Base-by-base conservation (phyloP, 2,888 invertebrate genomes). In the Sacculina carcini region DNA sequence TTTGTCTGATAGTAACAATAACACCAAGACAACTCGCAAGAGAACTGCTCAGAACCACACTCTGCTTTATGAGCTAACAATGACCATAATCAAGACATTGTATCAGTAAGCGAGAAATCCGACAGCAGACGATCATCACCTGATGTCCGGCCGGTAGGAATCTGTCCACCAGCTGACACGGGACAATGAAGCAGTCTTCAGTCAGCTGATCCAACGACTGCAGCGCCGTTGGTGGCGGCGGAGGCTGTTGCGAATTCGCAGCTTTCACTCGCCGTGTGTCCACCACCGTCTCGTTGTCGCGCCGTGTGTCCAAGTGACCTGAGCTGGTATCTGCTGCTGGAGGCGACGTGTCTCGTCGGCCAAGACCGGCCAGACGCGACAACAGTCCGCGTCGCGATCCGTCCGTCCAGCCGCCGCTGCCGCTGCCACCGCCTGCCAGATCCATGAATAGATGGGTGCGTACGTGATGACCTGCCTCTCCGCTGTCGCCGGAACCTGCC, bases 121-220 rank as follows among this genome's bases (percentile, higher is more conserved):
- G n/a, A n/a, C n/a, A n/a, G n/a, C n/a, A n/a, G n/a, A n/a, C n/a
- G n/a, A n/a, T n/a, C n/a, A n/a, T 53, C 44, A 57, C 57, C 53
- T 56, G 52, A 24, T 57, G 56, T 28, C 56, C 49, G 80, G 69
- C 34, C 75, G 74, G 87, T 61, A 87, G 72, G 68, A 87, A 87
- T 59, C 85, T 73, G 64, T 81, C 79, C 60, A 86, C 72, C 63
- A 82, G 82, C 60, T 85, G 83, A 48, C 85, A 79, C 7, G 87
- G 87, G 65, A 87, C 86, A 64, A 87, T 86, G 69, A 87, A 87
- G 67, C 86, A 87, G 70, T 87, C 87, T 61, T 80, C 54, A 39
- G 55, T 54, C 28, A 56, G 40, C 36, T 38, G 36, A 16, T 34
- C 26, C 9, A 36, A 24, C 38, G 36, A 36, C 2, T 5, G 6